Evolutionary conservation across 2,888 invertebrate genomes (phyloP), one percentile per base, ranked within the genome.

Genomic region (Panopea generosa): DNA sequence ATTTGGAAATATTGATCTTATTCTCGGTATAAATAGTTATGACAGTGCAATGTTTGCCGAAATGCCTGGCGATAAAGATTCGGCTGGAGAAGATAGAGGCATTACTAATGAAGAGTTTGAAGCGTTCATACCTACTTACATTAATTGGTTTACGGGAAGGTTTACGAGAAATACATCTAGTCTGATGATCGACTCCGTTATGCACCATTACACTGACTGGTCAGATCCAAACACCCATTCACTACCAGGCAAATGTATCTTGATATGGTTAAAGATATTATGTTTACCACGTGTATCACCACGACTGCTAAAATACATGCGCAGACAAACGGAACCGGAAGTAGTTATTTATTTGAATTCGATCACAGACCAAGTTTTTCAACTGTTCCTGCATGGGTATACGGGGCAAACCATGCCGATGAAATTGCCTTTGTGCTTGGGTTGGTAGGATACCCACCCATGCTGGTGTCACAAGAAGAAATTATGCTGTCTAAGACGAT

Each of bases 351-450:
- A 40, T 67, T 59, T n/a, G 47, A 43, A 18, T 67, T 67, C n/a
- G 67, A 67, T 11, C 59, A 67, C 22, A 49, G 43, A 16, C 59
- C 67, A n/a, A 59, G 59, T 26, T 67, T 40, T 52, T 59, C 67
- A 1, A 16, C 3, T 1, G 14, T n/a, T 16, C 67, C 67, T 9
- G 26, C 16, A 1, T 67, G 59, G 38, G 38, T 62, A 6, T n/a
- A 33, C 6, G 61, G 70, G 1, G 70, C 62, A 0, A 56, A 56
- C 27, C 70, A 70, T 43, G 29, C 47, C 20, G 70, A 70, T 16
- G 70, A 70, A 27, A 33, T 70, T 29, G 29, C 56, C 2, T 70
- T 62, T 47, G 61, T 62, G 24, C 47, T 70, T 38, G 61, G 56
- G 7, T 67, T 62, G n/a, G n/a, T n/a, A n/a, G n/a, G n/a, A n/a